A percentile compares a stretch with the other conserved stretches of the same genome.
These are phyloP conservation scores for Hypena proboscidalis DNA, from an alignment of 2,888 invertebrate genomes.

Conservation along the genomic window DNA sequence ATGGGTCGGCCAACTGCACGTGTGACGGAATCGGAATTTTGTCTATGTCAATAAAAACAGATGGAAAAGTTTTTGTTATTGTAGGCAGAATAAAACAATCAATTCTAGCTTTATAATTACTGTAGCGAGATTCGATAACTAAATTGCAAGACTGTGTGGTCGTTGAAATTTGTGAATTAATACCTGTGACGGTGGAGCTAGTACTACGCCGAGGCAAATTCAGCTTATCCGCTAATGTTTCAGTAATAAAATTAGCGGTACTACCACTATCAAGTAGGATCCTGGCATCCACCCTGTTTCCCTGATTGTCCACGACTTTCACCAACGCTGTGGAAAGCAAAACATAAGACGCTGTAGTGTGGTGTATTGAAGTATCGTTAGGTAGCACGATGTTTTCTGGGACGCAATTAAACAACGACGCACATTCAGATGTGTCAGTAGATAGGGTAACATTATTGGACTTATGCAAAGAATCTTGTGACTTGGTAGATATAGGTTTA, in stretches of 20 bases:
- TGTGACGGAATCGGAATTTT: constrained; percentile 3
- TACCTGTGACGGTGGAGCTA: constrained; percentile 17
- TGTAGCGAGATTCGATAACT: constrained; percentile 6
- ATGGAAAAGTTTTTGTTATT: constrained; percentile 21
- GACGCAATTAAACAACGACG: too few species aligned
- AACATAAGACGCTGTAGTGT: constrained; percentile 10
- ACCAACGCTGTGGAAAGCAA: constrained; percentile 37
- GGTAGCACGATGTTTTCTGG: background rate
- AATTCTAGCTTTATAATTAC: constrained; percentile 1
- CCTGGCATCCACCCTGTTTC: constrained; percentile 9
- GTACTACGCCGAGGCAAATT: constrained; percentile 18
- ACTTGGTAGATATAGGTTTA: background rate
- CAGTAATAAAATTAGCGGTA: constrained; percentile 12
- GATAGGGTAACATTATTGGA: too few species aligned
- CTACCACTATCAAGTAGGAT: constrained; percentile 23
- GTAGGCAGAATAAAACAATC: constrained; percentile 9
- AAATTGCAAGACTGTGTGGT: constrained; percentile 11
- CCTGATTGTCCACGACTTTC: constrained; percentile 17
- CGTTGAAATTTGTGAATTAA: constrained; percentile 7
- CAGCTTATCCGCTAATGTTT: constrained; percentile 13
- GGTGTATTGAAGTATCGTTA: background rate
- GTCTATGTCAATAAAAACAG: constrained; percentile 10
- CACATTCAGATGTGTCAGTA: too few species aligned
- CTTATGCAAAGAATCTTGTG: background rate
- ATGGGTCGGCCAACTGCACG: constrained; percentile 29